These are phyloP conservation scores for Sapajus apella DNA, from an alignment of 2,113 vertebrate genomes.

Conservation along the genomic window DNA sequence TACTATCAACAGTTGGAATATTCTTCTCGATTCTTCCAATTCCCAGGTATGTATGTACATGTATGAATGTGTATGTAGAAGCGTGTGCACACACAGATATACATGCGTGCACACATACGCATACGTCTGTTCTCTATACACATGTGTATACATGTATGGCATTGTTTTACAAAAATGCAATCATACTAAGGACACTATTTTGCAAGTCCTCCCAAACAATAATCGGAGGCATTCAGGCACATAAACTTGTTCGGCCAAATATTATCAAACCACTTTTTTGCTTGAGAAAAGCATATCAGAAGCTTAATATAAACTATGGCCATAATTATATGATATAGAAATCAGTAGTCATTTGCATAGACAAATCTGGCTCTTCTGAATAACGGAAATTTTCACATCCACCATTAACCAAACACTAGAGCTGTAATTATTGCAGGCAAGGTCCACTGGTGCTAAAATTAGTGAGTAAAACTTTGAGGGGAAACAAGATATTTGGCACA, in stretches of 20 bases:
- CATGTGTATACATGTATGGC: background rate
- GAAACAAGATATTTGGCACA: background rate
- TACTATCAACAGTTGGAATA: background rate
- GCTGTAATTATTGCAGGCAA: background rate
- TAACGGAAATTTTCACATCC: background rate
- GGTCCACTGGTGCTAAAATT: background rate
- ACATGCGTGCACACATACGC: background rate
- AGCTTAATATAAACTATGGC: background rate
- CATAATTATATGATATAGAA: background rate
- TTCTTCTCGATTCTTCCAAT: background rate
- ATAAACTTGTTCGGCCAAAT: background rate
- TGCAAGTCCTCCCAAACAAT: constrained; percentile 44
- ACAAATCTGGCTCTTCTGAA: constrained; percentile 24
- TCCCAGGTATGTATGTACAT: background rate
- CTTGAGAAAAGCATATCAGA: constrained; percentile 12
- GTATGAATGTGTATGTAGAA: background rate
- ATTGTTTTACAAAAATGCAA: constrained; percentile 49
- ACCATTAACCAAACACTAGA: background rate
- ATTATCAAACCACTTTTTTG: constrained; percentile 20
- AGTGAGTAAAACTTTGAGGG: background rate
- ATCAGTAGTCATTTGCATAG: background rate
- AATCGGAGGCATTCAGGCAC: background rate
- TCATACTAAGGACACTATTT: constrained; percentile 9
- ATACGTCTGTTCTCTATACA: background rate
- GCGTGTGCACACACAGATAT: background rate